Evolutionary conservation across 2,797 vertebrate species (phyloP).

Genomic region (Peromyscus eremicus): DNA sequence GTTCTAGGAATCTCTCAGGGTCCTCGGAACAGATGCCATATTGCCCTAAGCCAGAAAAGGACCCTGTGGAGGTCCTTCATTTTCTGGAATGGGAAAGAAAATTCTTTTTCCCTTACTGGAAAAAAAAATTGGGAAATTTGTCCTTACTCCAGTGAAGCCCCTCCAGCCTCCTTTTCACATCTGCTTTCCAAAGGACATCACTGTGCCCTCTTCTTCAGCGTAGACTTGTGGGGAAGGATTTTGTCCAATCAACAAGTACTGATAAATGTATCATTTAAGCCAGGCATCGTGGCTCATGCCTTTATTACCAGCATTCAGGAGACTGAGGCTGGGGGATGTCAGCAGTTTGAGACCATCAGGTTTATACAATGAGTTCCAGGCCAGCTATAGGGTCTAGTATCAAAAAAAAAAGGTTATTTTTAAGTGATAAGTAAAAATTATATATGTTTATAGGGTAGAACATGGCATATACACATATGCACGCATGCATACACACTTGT

Average conservation of each 20-base stretch:
- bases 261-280: not conserved
- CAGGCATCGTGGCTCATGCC: not conserved
- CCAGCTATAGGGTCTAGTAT: not conserved
- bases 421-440: not conserved
- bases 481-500: not conserved
- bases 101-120: not conserved
- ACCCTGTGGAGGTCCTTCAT: no score
- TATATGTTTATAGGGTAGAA: not conserved
- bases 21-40: not conserved
- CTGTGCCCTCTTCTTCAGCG: not conserved
- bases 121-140: not conserved
- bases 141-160: fast-evolving
- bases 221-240: not conserved
- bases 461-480: not conserved
- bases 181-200: not conserved
- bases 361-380: not conserved
- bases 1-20: not conserved
- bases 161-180: fast-evolving
- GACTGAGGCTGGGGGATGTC: not conserved
- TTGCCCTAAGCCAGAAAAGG: fast-evolving
- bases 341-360: not conserved
- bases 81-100: not conserved
- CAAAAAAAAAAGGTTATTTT: not conserved
- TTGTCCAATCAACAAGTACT: not conserved
- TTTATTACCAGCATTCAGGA: not conserved